These are phyloP conservation scores for Columba janthina DNA, from an alignment of 2,113 vertebrate genomes.

Conservation along the genomic window DNA sequence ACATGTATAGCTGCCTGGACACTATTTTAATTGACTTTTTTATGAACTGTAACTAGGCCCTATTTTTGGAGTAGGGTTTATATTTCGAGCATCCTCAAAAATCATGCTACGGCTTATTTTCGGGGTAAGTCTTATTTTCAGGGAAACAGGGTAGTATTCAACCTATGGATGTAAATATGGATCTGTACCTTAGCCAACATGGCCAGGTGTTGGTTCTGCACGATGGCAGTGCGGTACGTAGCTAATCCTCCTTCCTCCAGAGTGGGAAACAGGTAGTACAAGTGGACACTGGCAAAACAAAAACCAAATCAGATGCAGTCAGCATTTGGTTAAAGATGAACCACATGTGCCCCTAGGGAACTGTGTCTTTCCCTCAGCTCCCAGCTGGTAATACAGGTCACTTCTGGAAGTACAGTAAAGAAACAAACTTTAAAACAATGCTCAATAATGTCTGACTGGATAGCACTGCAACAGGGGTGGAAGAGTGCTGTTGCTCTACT, in stretches of 20 bases:
- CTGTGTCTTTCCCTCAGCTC: background rate
- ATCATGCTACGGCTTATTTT: too few species aligned
- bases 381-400: background rate
- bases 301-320: background rate
- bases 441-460: background rate
- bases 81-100: too few species aligned
- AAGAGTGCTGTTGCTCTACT: background rate
- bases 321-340: background rate
- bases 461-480: background rate
- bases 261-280: slow-evolving; percentile 95
- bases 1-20: too few species aligned
- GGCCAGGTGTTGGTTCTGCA: slow-evolving; percentile 98
- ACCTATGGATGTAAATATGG: background rate
- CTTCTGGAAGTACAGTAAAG: background rate
- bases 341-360: background rate
- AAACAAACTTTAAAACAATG: background rate
- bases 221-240: slow-evolving; percentile 96
- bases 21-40: too few species aligned
- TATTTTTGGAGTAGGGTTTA: too few species aligned
- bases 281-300: slow-evolving; percentile 85
- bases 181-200: slow-evolving; percentile 95
- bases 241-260: slow-evolving; percentile 97
- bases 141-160: background rate
- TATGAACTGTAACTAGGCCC: too few species aligned
- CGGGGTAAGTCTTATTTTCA: too few species aligned